Percentiles rank a stretch among this genome's conserved stretches.
Evolutionary conservation across 2,888 invertebrate genomes (phyloP).

Genomic region (Eurytoma californica): DNA sequence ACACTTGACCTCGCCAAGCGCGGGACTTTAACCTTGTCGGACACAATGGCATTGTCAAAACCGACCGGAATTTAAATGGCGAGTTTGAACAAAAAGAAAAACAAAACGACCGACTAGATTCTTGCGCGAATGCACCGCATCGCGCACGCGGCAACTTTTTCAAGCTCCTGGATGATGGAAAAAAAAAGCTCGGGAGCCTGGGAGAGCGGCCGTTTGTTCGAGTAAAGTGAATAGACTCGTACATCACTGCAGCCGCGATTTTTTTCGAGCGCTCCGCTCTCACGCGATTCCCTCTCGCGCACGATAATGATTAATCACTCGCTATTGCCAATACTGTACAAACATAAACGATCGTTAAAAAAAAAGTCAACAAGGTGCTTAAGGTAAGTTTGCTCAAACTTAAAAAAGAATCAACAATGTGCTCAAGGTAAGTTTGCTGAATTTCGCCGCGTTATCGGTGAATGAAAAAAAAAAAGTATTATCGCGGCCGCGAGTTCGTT

Average conservation of each 20-base stretch:
- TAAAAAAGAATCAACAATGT: background rate
- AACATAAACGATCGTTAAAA: too few relatives aligned
- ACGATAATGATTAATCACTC: constrained; percentile 31
- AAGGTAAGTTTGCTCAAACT: too few relatives aligned
- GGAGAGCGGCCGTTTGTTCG: constrained; percentile 10
- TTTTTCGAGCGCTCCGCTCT: constrained; percentile 5
- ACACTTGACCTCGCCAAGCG: too few relatives aligned
- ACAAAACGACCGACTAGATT: background rate
- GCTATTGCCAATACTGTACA: too few relatives aligned
- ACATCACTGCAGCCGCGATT: background rate
- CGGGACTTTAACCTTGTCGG: too few relatives aligned
- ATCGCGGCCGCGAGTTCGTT: constrained; percentile 26
- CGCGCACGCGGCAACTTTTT: background rate
- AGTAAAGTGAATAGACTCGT: constrained; percentile 21
- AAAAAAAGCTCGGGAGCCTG: constrained; percentile 9
- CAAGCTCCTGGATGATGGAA: background rate
- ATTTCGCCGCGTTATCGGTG: background rate
- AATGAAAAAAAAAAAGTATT: background rate
- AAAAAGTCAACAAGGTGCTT: too few relatives aligned
- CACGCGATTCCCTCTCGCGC: constrained; percentile 5
- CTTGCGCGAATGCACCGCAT: constrained; percentile 3
- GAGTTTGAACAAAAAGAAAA: background rate
- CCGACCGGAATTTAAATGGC: too few relatives aligned
- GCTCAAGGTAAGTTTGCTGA: background rate
- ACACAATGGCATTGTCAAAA: too few relatives aligned